These are phyloP conservation scores for Pelagia noctiluca DNA, from an alignment of 30 jellyfish, hydroid and myxozoan genomes.

Conservation along the genomic window DNA sequence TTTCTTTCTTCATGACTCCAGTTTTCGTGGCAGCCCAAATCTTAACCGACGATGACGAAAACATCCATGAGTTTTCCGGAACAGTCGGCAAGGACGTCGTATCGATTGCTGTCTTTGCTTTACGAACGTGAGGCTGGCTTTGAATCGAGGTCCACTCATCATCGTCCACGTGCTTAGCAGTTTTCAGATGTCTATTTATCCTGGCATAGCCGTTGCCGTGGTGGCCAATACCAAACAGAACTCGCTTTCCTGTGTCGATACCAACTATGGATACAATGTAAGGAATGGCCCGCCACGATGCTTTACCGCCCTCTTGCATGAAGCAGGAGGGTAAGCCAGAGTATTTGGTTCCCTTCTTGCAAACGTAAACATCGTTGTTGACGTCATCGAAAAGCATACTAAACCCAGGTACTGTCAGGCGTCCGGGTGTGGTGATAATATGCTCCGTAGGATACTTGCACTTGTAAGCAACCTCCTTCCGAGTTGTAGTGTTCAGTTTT, in stretches of 20 bases:
- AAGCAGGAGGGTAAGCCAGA: too few species aligned
- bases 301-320: neutral
- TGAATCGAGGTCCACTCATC: slow-evolving; percentile 5
- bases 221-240: neutral
- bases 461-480: slow-evolving; percentile 3
- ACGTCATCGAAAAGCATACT: slow-evolving; percentile 41
- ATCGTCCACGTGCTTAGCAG: neutral
- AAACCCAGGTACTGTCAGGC: slow-evolving; percentile 18
- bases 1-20: neutral
- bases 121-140: neutral
- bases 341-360: too few species aligned
- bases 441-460: neutral
- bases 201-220: slow-evolving; percentile 3
- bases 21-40: neutral
- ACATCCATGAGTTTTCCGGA: neutral
- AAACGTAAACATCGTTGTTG: neutral
- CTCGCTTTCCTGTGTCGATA: neutral
- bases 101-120: slow-evolving; percentile 8
- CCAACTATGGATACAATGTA: slow-evolving; percentile 1
- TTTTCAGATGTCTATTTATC: neutral
- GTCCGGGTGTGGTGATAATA: neutral
- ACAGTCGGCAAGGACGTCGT: neutral
- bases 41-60: neutral
- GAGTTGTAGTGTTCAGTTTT: neutral
- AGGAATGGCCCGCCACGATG: neutral